Percentiles rank a stretch among this genome's conserved stretches.
Conservation (phyloP, 2,113 vertebrate genomes). For the Menura novaehollandiae region DNA sequence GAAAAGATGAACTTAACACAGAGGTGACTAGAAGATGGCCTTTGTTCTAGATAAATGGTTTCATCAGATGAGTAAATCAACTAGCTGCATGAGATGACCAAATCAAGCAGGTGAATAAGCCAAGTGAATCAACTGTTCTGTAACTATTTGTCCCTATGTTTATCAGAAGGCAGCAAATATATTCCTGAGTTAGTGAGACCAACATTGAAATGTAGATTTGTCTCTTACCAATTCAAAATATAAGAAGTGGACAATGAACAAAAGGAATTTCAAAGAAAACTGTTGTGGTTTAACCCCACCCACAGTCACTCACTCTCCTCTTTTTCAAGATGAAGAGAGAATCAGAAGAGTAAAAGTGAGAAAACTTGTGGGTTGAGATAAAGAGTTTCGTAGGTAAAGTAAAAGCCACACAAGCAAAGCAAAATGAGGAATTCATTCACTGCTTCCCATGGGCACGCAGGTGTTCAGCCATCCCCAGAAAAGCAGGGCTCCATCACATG, state of each 20-base stretch:
- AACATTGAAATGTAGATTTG: background rate
- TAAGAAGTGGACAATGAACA: background rate
- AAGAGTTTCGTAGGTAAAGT: background rate
- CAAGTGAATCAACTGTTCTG: background rate
- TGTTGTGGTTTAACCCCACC: background rate
- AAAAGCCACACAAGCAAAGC: background rate
- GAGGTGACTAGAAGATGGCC: background rate
- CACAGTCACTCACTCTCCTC: background rate
- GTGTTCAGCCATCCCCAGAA: background rate
- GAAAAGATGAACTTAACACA: background rate
- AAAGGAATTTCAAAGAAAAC: background rate
- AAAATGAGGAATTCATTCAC: background rate
- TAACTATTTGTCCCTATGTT: background rate
- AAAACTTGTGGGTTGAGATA: background rate
- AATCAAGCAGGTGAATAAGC: background rate
- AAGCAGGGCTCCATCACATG: accelerated
- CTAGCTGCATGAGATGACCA: background rate
- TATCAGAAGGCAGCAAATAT: background rate
- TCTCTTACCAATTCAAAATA: background rate
- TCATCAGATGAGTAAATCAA: background rate
- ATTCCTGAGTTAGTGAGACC: background rate
- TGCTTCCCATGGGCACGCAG: background rate
- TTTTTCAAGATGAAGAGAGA: background rate
- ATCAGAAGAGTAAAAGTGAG: background rate
- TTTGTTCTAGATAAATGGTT: background rate